Percentiles rank a stretch among this genome's conserved stretches.
These are phyloP conservation scores for Lithosia quadra DNA, from an alignment of 2,888 invertebrate genomes.

Conservation along the genomic window DNA sequence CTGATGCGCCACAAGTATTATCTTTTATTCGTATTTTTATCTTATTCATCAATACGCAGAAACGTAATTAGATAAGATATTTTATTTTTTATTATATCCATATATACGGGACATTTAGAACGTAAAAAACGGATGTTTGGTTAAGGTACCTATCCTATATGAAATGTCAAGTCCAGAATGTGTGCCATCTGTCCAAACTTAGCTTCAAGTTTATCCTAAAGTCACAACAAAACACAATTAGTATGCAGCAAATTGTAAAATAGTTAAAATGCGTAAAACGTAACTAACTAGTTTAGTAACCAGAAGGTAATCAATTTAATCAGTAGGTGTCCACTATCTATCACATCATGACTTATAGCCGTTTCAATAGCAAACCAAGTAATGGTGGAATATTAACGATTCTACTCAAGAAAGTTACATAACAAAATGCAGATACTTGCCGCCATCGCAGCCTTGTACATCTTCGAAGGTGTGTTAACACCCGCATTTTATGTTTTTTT, in stretches of 20 bases:
- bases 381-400: background rate
- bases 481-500: background rate
- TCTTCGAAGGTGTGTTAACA: background rate
- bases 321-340: background rate
- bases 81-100: background rate
- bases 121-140: too few species aligned
- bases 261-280: too few species aligned
- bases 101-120: too few species aligned
- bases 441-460: constrained; percentile 1
- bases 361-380: background rate
- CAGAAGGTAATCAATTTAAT: background rate
- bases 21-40: background rate
- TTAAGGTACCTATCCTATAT: too few species aligned
- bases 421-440: constrained; percentile 1
- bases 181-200: background rate
- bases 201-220: background rate
- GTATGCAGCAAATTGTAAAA: too few species aligned
- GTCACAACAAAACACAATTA: background rate
- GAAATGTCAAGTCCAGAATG: too few species aligned
- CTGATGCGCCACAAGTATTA: background rate
- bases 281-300: background rate
- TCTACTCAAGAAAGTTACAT: background rate
- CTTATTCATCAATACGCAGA: background rate
- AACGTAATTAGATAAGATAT: background rate
- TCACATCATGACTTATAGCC: background rate